Evolutionary conservation across 1,140 invertebrate genomes (phyloP), one percentile per base, ranked within the genome.

Genomic region (Drosophila saltans): DNA sequence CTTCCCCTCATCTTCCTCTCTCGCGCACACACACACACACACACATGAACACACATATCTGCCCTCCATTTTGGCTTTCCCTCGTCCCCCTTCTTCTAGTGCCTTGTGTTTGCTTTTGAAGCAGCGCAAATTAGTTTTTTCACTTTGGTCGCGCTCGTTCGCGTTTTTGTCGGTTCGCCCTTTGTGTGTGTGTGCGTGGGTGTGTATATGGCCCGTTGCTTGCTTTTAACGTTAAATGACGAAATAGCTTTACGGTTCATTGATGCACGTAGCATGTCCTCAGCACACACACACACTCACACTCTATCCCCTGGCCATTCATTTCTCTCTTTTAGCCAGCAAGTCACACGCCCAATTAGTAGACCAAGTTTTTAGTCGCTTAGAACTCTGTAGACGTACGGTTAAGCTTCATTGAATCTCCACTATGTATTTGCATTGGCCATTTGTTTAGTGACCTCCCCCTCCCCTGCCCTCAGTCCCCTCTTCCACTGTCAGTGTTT

Each of bases 71-170:
- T n/a, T n/a, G 56, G 28, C n/a, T 21, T 8, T 16, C 56, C 24
- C 45, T 36, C 55, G 39, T 40, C 56, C 48, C 39, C 26, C 16
- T 24, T 36, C 41, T 9, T 36, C 33, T 16, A 48, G 39, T 21
- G 8, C 60, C 24, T 40, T 71, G 72, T 86, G 82, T 90, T 90
- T 90, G 86, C 88, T 90, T 90, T 90, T 90, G 80, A 90, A 90
- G 86, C 82, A 90, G 86, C 86, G 88, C 88, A 90, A 90, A 90
- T 90, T 90, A 90, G 86, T 90, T 90, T 90, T 90, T 90, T 90
- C 83, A 88, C 83, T 88, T 88, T 88, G 76, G 83, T 88, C 83
- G 83, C 83, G 84, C 85, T 88, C 81, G 69, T 60, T 78, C 75
- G 75, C 75, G 75, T 78, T 80, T 68, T 69, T 67, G 62, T 63